phyloP scores from a whole-genome alignment of 2,113 vertebrate genomes.

The Pangasianodon gigas region DNA sequence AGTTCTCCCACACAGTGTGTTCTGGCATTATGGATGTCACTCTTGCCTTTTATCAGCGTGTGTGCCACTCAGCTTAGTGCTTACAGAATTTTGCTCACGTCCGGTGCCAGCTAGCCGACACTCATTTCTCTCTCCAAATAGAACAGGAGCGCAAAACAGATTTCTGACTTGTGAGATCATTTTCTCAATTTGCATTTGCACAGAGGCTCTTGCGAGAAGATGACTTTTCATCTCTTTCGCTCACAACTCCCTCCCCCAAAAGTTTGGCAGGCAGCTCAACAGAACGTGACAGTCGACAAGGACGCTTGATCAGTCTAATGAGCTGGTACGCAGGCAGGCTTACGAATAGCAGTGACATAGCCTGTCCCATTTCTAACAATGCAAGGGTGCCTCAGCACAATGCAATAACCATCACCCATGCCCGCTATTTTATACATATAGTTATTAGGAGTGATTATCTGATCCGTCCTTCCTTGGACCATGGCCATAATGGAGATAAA shows the following conservation, averaged over 20 bases:
- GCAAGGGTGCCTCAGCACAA: neutral
- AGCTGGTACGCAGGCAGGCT: conserved; percentile 61
- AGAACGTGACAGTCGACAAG: conserved; percentile 45
- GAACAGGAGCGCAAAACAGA: conserved; percentile 65
- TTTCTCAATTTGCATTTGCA: conserved; percentile 74
- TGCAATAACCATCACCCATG: conserved; percentile 9
- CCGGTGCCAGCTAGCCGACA: conserved; percentile 40
- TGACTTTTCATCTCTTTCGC: conserved; percentile 67
- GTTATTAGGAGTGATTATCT: conserved; percentile 39
- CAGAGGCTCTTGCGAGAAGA: conserved; percentile 64
- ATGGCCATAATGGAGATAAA: conserved; percentile 24
- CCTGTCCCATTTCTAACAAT: conserved; percentile 3
- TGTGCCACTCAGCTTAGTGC: conserved; percentile 26
- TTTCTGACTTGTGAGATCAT: conserved; percentile 72
- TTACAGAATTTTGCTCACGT: conserved; percentile 48
- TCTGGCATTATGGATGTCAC: conserved; percentile 35
- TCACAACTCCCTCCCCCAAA: conserved; percentile 33
- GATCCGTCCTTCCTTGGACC: conserved; percentile 16
- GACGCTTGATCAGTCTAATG: conserved; percentile 71
- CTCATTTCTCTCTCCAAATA: conserved; percentile 65
- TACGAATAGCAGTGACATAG: conserved; percentile 32
- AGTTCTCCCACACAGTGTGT: conserved; percentile 21
- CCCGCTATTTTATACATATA: neutral
- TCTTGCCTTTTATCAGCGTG: conserved; percentile 36
- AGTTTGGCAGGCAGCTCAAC: conserved; percentile 56